These are phyloP conservation scores for Peromyscus nudipes DNA, from an alignment of 2,797 vertebrate species.

Conservation along the genomic window DNA sequence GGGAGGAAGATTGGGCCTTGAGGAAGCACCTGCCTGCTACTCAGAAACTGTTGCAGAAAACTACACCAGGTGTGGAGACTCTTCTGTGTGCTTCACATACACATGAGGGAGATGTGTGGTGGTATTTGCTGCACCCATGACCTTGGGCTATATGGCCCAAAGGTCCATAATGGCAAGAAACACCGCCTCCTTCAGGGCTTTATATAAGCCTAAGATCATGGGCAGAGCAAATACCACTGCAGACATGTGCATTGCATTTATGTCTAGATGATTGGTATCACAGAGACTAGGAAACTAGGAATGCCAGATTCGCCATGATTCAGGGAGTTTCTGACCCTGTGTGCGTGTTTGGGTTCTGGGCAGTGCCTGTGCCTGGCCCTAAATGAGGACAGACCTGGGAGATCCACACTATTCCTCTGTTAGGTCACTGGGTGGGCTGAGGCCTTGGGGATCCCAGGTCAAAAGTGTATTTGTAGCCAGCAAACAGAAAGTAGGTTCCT, in stretches of 20 bases:
- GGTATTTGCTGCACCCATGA: no score
- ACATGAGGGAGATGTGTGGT: not conserved
- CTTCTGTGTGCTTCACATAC: not conserved
- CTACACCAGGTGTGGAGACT: fast-evolving
- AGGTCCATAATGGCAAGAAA: no score
- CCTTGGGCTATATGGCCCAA: no score
- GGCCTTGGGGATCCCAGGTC: not conserved
- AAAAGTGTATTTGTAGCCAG: not conserved
- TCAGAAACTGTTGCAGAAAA: not conserved
- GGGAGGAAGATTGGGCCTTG: not conserved
- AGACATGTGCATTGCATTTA: not conserved
- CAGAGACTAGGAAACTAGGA: not conserved
- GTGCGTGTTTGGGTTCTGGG: not conserved
- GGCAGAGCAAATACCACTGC: no score
- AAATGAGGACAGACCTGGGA: not conserved
- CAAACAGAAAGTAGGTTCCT: not conserved
- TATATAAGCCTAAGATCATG: no score
- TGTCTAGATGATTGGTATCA: not conserved
- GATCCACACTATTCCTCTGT: not conserved
- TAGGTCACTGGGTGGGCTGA: no score
- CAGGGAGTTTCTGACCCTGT: not conserved
- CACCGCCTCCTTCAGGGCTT: no score
- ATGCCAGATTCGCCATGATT: no score
- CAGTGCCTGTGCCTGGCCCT: not conserved
- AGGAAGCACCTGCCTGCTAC: not conserved